Evolutionary conservation across 2,797 vertebrate species (phyloP).

Genomic region (Ciconia nigra): DNA sequence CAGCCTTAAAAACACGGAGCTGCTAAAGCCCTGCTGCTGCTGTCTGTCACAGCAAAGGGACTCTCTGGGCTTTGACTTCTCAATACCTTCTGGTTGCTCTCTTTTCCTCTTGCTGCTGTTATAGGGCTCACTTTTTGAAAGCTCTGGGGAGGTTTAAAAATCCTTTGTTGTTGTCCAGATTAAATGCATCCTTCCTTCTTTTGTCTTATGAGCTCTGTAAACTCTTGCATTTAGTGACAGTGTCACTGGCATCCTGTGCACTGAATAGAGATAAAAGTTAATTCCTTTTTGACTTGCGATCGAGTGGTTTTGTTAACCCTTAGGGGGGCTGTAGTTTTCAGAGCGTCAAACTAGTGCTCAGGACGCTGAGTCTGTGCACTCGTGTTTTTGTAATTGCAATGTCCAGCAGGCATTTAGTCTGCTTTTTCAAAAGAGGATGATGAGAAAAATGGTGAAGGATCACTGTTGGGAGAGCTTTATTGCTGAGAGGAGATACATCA

Average conservation of each 20-base stretch:
- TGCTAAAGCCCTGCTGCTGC: conserved; percentile 62
- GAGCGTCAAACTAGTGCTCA: background rate
- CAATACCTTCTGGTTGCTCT: background rate
- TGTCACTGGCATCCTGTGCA: background rate
- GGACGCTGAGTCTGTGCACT: background rate
- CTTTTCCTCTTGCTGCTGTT: background rate
- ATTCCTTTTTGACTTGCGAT: conserved; percentile 40
- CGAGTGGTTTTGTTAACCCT: conserved; percentile 62
- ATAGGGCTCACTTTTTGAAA: conserved; percentile 18
- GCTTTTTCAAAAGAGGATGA: background rate
- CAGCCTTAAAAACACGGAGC: conserved; percentile 21
- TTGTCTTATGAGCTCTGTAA: background rate
- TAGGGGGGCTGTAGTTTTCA: background rate
- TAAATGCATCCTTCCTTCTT: background rate
- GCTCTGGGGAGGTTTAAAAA: background rate
- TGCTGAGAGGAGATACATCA: background rate
- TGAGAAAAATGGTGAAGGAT: background rate
- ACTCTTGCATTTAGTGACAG: background rate
- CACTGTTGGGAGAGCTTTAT: background rate
- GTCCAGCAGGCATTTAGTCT: background rate
- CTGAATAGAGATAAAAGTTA: conserved; percentile 57
- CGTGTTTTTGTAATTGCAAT: background rate
- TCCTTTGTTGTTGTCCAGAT: background rate
- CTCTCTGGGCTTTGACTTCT: conserved; percentile 7
- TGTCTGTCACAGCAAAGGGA: conserved; percentile 70